Evolutionary conservation across 1,140 invertebrate species (phyloP), one percentile per base, ranked within the genome.

Genomic region (Macrotrachela quadricornifera): DNA sequence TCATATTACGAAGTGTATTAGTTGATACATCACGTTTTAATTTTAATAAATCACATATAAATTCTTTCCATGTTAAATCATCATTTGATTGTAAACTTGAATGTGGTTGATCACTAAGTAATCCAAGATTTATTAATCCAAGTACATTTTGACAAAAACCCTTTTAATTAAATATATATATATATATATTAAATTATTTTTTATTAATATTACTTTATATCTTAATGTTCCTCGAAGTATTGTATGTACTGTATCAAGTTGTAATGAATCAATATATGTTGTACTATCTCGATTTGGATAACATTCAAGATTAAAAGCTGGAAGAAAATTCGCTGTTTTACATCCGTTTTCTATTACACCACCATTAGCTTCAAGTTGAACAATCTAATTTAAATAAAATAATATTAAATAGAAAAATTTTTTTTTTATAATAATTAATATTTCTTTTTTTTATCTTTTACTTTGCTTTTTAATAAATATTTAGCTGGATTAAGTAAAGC

Each of bases 201-300:
- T 6, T 42, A 10, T n/a, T 21, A 36, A 38, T 4, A 12, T 12
- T n/a, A 41, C 79, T 70, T 76, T 79, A 62, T 85, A 94, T 57
- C 87, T 74, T 10, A 95, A 74, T 10, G 88, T 94, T 41, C 91
- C 91, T 49, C 92, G 72, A 13, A 97, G 68, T 57, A 95, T 74
- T 0, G 90, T 96, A 38, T 79, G 75, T 0, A 83, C 85, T 59
- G 79, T 59, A 11, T 66, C 59, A 44, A 77, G 71, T 3, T 83
- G 85, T 65, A 99, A 99, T 0, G 86, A 71, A 17, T 82, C 74
- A 1, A 77, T 76, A 64, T 99, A 99, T 12, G 78, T 74, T 0
- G 82, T 85, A 46, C 88, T 95, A 63, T 99, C 91, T 56, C 92
- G 74, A 72, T 99, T 99, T 0, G 83, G 86, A 75, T 88, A 82